Percentiles rank a stretch among this genome's conserved stretches.
Evolutionary conservation across 2,113 vertebrate genomes (phyloP).

Genomic region (Chaetodon auriga): DNA sequence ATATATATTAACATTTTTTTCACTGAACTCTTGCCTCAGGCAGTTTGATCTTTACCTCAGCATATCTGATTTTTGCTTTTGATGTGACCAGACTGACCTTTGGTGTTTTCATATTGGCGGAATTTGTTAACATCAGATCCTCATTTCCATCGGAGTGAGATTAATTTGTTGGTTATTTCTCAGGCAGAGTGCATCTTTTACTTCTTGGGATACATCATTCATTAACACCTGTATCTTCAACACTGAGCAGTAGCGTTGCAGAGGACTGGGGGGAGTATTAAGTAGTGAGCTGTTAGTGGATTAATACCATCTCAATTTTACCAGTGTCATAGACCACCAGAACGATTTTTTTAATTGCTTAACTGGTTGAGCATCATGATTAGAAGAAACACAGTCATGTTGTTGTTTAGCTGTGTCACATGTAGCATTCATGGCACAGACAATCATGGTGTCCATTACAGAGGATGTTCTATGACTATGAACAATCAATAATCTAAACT

Average conservation of each 20-base stretch:
- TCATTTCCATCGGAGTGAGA: not conserved
- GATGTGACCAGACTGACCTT: not conserved
- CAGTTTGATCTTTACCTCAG: not conserved
- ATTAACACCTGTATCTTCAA: not conserved
- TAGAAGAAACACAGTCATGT: not conserved
- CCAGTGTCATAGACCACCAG: no score
- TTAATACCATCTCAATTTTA: no score
- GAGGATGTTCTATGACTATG: no score
- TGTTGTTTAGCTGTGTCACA: not conserved
- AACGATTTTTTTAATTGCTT: not conserved
- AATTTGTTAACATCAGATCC: not conserved
- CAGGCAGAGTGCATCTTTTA: no score
- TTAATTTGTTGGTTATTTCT: not conserved
- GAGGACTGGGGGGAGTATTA: no score
- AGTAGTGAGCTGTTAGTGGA: no score
- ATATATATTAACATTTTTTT: no score
- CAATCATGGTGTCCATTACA: no score
- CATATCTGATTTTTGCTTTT: not conserved
- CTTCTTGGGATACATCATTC: not conserved
- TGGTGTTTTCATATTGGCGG: not conserved
- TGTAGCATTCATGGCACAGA: not conserved
- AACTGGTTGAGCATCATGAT: not conserved
- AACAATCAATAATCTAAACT: not conserved
- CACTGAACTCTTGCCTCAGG: not conserved
- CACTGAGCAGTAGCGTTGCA: no score